Base-by-base conservation (phyloP, 2,797 vertebrate species). In the Ctenosaura bakeri region DNA sequence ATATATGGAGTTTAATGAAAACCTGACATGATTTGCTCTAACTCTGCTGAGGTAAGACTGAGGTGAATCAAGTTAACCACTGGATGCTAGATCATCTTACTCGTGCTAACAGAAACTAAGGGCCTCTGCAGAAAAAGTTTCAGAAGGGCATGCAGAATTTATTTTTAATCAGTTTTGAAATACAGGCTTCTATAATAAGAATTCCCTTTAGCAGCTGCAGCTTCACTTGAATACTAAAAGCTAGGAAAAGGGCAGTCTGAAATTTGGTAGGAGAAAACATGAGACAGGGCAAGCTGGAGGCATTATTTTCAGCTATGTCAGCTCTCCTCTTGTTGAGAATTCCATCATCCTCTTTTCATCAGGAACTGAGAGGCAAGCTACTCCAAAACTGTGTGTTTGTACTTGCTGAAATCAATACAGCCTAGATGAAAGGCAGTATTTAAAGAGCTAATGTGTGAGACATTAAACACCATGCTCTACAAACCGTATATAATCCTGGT, bases 141-240 rank as follows among this genome's bases (percentile, higher is more conserved):
- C 92, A 93, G 95, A 95, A 93, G 95, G 95, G 88, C 90, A 96
- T 90, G 85, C 90, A 93, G 88, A 96, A 95, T 95, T 94, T 96
- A 93, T 92, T 95, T 95, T 94, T 96, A 95, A 95, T 95, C 91
- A 95, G 94, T 92, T 96, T 93, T 95, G 96, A 96, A 96, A 92
- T 95, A 89, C 74, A 95, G 88, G 78, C 90, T 92, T 84, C 91
- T 92, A 87, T 96, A 96, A 95, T 95, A 95, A 95, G 93, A 14
- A 0, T 95, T 89, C 88, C 88, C 93, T 93, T 90, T 90, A 91
- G 88, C 91, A 94, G 88, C 90, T 94, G 88, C 42, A 92, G 46
- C 90, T 78, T 94, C 93, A 69, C 90, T 95, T 91, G 91, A 87
- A 95, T 89, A 56, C 94, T 92, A 91, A 89, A 83, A 95, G 91